Percentiles rank a stretch among this genome's conserved stretches.
phyloP scores from a whole-genome alignment of 2,797 vertebrate genomes.

The Rallus crepitans region DNA sequence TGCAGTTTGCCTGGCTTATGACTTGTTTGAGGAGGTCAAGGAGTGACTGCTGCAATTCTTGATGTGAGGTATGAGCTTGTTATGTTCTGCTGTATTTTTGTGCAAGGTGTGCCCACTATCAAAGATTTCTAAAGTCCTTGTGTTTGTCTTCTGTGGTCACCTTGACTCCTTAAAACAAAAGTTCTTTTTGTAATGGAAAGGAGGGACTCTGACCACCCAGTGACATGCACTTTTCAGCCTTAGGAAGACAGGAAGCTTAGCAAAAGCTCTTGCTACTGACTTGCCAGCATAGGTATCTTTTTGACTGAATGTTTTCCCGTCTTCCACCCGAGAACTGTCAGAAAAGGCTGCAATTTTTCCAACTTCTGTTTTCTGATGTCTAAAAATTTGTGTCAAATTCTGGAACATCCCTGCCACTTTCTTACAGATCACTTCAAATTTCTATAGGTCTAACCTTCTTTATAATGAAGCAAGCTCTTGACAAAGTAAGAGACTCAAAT shows the following conservation, averaged over 20 bases:
- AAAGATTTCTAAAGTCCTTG: neutral
- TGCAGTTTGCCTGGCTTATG: neutral
- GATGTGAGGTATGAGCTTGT: neutral
- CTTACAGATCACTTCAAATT: neutral
- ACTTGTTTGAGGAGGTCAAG: neutral
- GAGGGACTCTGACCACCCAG: neutral
- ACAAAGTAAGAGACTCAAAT: neutral
- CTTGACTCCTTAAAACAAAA: neutral
- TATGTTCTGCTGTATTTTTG: neutral
- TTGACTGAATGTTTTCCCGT: neutral
- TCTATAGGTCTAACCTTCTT: neutral
- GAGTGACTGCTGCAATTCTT: neutral
- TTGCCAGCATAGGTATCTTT: neutral
- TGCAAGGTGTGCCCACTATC: neutral
- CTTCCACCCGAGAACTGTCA: neutral
- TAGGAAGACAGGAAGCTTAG: neutral
- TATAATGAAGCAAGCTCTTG: neutral
- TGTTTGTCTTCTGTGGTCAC: neutral
- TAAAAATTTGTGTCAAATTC: neutral
- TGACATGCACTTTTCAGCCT: accelerated
- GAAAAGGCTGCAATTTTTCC: neutral
- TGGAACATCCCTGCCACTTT: neutral
- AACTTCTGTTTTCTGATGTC: neutral
- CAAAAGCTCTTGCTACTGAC: neutral
- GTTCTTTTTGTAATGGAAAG: neutral